phyloP scores from a whole-genome alignment of 2,888 invertebrate species.

The Lissonota sp. region DNA sequence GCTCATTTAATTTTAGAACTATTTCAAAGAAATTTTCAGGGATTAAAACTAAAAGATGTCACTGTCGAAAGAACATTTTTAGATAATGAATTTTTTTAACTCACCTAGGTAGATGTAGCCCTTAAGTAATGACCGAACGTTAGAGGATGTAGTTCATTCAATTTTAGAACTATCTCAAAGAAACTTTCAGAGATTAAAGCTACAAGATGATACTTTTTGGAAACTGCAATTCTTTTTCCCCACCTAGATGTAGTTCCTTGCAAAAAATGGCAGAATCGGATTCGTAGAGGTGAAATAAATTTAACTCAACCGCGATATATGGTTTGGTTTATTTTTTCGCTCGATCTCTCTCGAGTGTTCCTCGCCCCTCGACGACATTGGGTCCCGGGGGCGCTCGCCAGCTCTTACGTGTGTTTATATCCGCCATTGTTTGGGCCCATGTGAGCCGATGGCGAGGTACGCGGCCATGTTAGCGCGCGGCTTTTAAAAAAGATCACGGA shows the following conservation, averaged over 20 bases:
- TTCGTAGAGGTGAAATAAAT: neutral
- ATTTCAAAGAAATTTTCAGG: too few relatives aligned
- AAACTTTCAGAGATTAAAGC: too few relatives aligned
- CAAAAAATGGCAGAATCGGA: too few relatives aligned
- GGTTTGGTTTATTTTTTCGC: conserved; percentile 7
- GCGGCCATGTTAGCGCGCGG: conserved; percentile 81
- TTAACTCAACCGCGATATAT: neutral
- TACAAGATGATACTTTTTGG: neutral
- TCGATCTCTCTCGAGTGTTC: neutral
- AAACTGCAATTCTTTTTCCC: neutral
- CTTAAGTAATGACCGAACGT: too few relatives aligned
- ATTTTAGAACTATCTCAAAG: too few relatives aligned
- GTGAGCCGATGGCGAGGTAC: conserved; percentile 73
- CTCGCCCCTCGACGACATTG: conserved; percentile 15
- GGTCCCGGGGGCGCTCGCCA: conserved; percentile 65
- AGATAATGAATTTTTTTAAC: too few relatives aligned
- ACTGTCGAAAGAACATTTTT: too few relatives aligned
- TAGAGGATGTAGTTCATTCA: too few relatives aligned
- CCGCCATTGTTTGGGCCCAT: conserved; percentile 82
- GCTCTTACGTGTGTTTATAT: conserved; percentile 73
- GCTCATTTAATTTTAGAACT: too few relatives aligned
- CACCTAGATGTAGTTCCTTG: neutral
- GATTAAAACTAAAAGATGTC: too few relatives aligned
- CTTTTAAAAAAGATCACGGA: conserved; percentile 74
- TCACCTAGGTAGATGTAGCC: too few relatives aligned